Percentiles rank a stretch among this genome's conserved stretches.
phyloP scores from a whole-genome alignment of 2,113 vertebrate species.

The Marmota monax region DNA sequence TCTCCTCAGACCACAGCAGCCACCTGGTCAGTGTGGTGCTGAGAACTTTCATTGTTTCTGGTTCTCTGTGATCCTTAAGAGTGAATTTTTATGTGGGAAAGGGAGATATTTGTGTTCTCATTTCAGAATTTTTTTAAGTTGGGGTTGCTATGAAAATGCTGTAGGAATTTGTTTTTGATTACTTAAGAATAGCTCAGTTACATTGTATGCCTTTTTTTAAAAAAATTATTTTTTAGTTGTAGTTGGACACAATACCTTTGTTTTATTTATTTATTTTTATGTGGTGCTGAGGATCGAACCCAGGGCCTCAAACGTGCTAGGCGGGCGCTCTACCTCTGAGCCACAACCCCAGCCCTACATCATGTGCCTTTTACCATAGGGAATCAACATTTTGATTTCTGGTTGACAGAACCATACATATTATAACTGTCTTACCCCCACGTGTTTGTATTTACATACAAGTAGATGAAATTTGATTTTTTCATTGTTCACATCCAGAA shows the following conservation, averaged over 20 bases:
- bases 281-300: too few relatives aligned
- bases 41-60: background rate
- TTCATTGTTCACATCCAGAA: background rate
- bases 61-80: background rate
- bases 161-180: background rate
- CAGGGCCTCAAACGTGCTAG: too few relatives aligned
- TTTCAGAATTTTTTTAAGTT: conserved; percentile 49
- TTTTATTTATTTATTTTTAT: too few relatives aligned
- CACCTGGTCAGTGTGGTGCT: conserved; percentile 71
- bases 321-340: too few relatives aligned
- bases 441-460: background rate
- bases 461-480: background rate
- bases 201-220: background rate
- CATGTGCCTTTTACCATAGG: background rate
- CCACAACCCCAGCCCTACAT: background rate
- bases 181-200: background rate
- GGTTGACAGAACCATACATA: background rate
- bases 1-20: conserved; percentile 6
- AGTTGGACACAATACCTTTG: too few relatives aligned
- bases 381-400: background rate
- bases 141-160: background rate
- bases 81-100: background rate
- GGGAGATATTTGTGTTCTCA: conserved; percentile 15
- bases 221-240: too few relatives aligned
- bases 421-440: background rate